Percentiles rank a stretch among this genome's conserved stretches.
These are phyloP conservation scores for Argyra leucocephala DNA, from an alignment of 2,888 invertebrate species.

Conservation along the genomic window DNA sequence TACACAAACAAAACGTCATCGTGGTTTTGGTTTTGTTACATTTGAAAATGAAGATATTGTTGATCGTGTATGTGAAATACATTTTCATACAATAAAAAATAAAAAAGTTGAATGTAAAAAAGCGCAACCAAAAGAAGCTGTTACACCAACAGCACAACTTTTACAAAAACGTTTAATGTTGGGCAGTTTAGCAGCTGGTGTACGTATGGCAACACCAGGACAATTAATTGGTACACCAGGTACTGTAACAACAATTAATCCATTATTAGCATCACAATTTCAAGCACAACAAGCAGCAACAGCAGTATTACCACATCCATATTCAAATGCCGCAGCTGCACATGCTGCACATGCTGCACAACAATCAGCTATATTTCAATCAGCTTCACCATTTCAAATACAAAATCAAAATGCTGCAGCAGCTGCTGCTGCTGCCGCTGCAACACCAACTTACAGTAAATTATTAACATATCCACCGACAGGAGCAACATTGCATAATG, in stretches of 20 bases:
- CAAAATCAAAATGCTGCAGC: slow-evolving; percentile 54
- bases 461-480: slow-evolving; percentile 53
- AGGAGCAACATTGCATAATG: slow-evolving; percentile 43
- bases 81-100: slow-evolving; percentile 86
- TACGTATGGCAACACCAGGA: slow-evolving; percentile 52
- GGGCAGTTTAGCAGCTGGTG: slow-evolving; percentile 56
- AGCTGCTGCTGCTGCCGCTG: slow-evolving; percentile 48
- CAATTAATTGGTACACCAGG: slow-evolving; percentile 43
- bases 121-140: slow-evolving; percentile 83
- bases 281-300: slow-evolving; percentile 41
- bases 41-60: slow-evolving; percentile 87
- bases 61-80: slow-evolving; percentile 85
- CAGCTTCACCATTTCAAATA: slow-evolving; percentile 47
- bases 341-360: slow-evolving; percentile 39
- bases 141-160: slow-evolving; percentile 60
- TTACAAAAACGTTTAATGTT: slow-evolving; percentile 60
- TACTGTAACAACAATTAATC: slow-evolving; percentile 49
- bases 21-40: slow-evolving; percentile 85
- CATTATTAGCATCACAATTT: slow-evolving; percentile 48
- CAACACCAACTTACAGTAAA: slow-evolving; percentile 57
- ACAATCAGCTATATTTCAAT: neutral
- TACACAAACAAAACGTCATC: slow-evolving; percentile 82
- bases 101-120: slow-evolving; percentile 87
- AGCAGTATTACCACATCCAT: slow-evolving; percentile 44
- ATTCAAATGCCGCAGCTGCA: slow-evolving; percentile 53